A percentile compares a stretch with the other conserved stretches of the same genome.
These are phyloP conservation scores for Gorsachius goisagi DNA, from an alignment of 2,113 vertebrate genomes.

Conservation along the genomic window DNA sequence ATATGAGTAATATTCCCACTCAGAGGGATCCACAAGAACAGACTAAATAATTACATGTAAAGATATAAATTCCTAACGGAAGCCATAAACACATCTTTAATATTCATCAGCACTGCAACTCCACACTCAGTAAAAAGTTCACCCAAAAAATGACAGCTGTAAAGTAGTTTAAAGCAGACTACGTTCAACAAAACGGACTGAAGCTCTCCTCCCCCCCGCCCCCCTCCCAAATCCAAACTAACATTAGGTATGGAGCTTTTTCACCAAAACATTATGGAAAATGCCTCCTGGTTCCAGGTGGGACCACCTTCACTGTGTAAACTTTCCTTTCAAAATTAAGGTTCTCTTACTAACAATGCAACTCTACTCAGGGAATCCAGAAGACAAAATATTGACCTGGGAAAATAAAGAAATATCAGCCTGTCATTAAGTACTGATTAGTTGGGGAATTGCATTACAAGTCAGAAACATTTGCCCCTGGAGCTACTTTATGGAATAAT, in stretches of 20 bases:
- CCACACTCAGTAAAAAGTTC: not conserved
- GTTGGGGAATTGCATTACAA: not conserved
- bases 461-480: not conserved
- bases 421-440: not conserved
- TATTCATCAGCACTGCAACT: not conserved
- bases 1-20: not conserved
- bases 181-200: not conserved
- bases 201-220: accelerated
- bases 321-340: not conserved
- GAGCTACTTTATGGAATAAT: not conserved
- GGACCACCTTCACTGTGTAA: not conserved
- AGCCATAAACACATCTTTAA: slow-evolving; percentile 13
- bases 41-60: not conserved
- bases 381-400: not conserved
- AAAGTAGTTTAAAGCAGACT: not conserved
- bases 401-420: not conserved
- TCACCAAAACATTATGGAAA: not conserved
- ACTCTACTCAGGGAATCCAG: not conserved
- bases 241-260: not conserved
- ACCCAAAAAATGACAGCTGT: not conserved
- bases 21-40: not conserved
- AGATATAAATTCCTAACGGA: not conserved
- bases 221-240: not conserved
- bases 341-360: not conserved
- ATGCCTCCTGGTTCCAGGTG: not conserved